Evolutionary conservation across 2,113 vertebrate genomes (phyloP), one percentile per base, ranked within the genome.

Genomic region (Amphiprion ocellaris): DNA sequence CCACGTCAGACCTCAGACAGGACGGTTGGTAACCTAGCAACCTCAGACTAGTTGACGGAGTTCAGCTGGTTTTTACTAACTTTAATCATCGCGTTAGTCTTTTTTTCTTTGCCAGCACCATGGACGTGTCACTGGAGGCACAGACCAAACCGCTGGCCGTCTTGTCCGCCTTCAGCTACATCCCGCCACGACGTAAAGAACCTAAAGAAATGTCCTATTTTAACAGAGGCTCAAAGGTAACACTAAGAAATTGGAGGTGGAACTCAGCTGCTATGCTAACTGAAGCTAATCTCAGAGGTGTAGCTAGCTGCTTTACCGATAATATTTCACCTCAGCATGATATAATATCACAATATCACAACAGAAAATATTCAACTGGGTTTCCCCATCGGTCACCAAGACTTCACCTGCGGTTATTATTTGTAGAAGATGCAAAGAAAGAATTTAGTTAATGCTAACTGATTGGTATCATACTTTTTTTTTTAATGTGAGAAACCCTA

Each of bases 111-210:
- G 17, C 8, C 2, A 0, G 0, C 11, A 60, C 10, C 7, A 95
- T 93, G 93, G 90, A 94, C 44, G 68, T 79, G 1, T 66, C 71
- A 12, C 39, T 65, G 0, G 72, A 92, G n/a, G 63, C 68, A 12
- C 17, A 82, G 66, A 85, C 26, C 10, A 90, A 74, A 76, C 87
- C 91, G 0, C 65, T 90, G 1, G 77, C 78, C 8, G 64, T 66
- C 0, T 2, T 93, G 75, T 92, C 93, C 6, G 66, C 82, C 0
- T 93, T 82, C 33, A 93, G 93, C 37, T 90, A 86, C 75, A 83
- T 93, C 56, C 90, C 93, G 10, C 56, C 91, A 8, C 84, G 88
- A 69, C 50, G 91, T 10, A 80, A 30, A 1, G 87, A 89, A 10
- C 47, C 72, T 0, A 90, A 88, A 61, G 88, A 94, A 74, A 80